Percentiles rank a stretch among this genome's conserved stretches.
Evolutionary conservation across 2,888 invertebrate species (phyloP).

Genomic region (Stratiomys singularior): DNA sequence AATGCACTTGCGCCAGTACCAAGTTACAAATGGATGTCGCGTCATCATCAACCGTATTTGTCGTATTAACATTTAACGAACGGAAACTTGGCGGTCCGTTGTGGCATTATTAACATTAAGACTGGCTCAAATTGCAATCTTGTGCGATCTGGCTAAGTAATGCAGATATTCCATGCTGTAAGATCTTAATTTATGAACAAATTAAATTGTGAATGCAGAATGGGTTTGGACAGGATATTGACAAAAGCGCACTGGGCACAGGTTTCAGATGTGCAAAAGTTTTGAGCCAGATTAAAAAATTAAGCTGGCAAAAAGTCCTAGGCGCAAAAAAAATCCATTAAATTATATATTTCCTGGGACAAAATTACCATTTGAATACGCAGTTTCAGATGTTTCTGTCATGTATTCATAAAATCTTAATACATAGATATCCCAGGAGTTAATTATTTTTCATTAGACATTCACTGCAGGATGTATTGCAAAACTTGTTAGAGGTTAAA

Average conservation of each 20-base stretch:
- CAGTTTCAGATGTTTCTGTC: conserved; percentile 18
- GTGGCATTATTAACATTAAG: conserved; percentile 27
- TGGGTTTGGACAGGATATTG: background rate
- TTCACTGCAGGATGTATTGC: background rate
- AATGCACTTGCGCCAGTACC: conserved; percentile 22
- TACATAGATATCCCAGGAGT: background rate
- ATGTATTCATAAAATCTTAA: background rate
- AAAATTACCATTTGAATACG: background rate
- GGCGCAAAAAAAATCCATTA: conserved; percentile 6
- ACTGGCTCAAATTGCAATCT: conserved; percentile 16
- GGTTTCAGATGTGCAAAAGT: background rate
- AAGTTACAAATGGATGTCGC: background rate
- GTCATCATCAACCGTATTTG: conserved; percentile 48
- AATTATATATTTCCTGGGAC: background rate
- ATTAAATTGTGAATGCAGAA: conserved; percentile 30
- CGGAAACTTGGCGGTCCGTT: background rate
- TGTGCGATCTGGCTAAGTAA: conserved; percentile 24
- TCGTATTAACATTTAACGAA: conserved; percentile 48
- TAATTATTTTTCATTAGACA: background rate
- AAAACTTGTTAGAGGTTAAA: too few relatives aligned
- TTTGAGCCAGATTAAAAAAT: background rate
- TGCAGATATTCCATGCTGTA: conserved; percentile 10
- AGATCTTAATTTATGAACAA: conserved; percentile 44
- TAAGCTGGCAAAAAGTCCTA: background rate
- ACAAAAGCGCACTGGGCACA: background rate